Evolutionary conservation across 2,113 vertebrate genomes (phyloP), one percentile per base, ranked within the genome.

Genomic region (Argyrosomus japonicus): DNA sequence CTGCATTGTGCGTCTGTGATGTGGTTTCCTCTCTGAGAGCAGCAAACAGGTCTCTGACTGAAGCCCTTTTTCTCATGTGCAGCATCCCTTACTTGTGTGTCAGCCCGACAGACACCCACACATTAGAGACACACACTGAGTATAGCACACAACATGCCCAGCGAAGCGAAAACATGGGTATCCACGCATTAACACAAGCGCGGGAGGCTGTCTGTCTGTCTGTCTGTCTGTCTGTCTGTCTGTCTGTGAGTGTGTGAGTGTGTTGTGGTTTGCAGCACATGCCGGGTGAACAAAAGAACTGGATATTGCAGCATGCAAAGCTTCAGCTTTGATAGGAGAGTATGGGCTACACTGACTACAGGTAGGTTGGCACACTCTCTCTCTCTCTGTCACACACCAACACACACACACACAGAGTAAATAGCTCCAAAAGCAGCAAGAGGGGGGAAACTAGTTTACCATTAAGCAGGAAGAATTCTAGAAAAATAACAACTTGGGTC

Each of bases 81-180:
- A 70, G 70, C 70, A 82, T 86, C 71, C 36, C 57, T 78, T 5
- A 77, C 81, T 69, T 84, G 65, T 65, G 68, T 85, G 81, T 76
- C 29, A 72, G 73, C 74, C 65, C 15, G 63, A 53, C 79, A 82
- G 75, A 82, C 84, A 85, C 61, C 58, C 74, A 83, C 78, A 80
- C 71, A 64, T 63, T 29, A 69, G 45, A 69, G 77, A 48, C 36
- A 68, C 36, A 47, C 69, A 84, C 56, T 63, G 18, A 62, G 19
- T 67, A n/a, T 4, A 51, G 67, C 79, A 78, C 83, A 71, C 78
- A 82, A n/a, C 74, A 62, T 79, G 73, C 18, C 47, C 45, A 72
- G 23, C 14, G 65, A 77, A 56, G 87, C 56, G 65, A 79, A 74
- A 83, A 79, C 67, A 79, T 27, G 63, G 53, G 77, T 78, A 80